A percentile compares a stretch with the other conserved stretches of the same genome.
Evolutionary conservation across 2,113 vertebrate species (phyloP).

Genomic region (Thermophis baileyi): DNA sequence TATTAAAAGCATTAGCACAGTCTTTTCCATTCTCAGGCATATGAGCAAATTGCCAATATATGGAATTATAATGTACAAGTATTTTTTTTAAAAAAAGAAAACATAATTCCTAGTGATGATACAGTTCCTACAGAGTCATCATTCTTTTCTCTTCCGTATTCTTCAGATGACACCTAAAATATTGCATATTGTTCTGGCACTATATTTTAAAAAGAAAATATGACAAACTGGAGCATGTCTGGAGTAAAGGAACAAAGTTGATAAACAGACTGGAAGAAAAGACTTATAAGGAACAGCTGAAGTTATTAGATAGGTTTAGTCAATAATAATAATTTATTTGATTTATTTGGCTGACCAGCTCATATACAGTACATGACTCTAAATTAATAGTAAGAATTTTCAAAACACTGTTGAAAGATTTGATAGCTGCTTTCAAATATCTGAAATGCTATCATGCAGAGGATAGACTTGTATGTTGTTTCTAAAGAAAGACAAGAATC

Average conservation of each 20-base stretch:
- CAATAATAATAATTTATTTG: background rate
- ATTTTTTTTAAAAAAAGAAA: conserved; percentile 20
- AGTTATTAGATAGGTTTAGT: background rate
- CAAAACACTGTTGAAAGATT: background rate
- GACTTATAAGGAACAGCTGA: background rate
- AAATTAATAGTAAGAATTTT: background rate
- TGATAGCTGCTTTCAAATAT: background rate
- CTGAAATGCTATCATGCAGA: background rate
- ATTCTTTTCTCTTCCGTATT: background rate
- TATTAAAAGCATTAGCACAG: conserved; percentile 57
- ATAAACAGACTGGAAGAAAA: background rate
- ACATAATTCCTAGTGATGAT: conserved; percentile 8
- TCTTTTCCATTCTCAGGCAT: conserved; percentile 49
- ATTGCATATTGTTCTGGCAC: background rate
- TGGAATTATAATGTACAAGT: conserved; percentile 49
- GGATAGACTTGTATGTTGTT: background rate
- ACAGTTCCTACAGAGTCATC: background rate
- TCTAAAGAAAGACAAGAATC: background rate
- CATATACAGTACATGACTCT: background rate
- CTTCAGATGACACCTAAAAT: background rate
- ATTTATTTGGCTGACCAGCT: background rate
- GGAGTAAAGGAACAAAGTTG: background rate
- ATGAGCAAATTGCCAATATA: conserved; percentile 56
- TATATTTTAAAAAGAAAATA: background rate
- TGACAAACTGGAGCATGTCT: background rate